Base-by-base conservation (phyloP, 2,797 vertebrate species). In the Yasuhikotakia modesta region DNA sequence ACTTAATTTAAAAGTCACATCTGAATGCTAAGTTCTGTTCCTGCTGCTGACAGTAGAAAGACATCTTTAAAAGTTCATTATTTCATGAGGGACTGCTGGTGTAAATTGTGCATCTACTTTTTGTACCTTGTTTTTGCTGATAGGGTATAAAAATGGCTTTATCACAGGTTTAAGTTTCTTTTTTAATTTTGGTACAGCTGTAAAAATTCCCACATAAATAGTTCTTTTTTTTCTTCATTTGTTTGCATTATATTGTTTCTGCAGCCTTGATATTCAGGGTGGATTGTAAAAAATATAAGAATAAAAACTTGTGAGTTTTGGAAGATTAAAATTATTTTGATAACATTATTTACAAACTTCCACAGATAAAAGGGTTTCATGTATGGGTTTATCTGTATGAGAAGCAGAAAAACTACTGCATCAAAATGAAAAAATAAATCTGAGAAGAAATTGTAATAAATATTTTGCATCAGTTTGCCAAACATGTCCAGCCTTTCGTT, bases 261-360 rank as follows among this genome's bases (percentile, higher is more conserved):
- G 87, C 84, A 88, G 83, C 87, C 86, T 89, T 89, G 88, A 89
- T 88, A 89, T 89, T 89, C 87, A 89, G 87, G 87, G 87, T 88
- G 87, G 85, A 87, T 88, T 86, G 85, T 88, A 88, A 89, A 87
- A 87, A 88, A 86, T 84, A 84, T 86, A 81, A 87, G 81, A 81
- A 86, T 86, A 84, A 87, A 85, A 82, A 87, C 86, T 86, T 87
- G 85, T 86, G 87, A 86, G 83, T 88, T 89, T 87, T 86, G 83
- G 85, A 88, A 83, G 76, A 86, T 84, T 79, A 84, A 81, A 82
- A 87, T 88, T 88, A 88, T 87, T 89, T 88, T 89, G 87, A 86
- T 88, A 89, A 89, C 78, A 76, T 87, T 89, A 87, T 87, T 86
- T 86, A 81, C 84, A 82, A 80, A 82, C 83, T 86, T 85, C 81